Conservation (phyloP, 1,140 invertebrate genomes). For the Lucilia cuprina region DNA sequence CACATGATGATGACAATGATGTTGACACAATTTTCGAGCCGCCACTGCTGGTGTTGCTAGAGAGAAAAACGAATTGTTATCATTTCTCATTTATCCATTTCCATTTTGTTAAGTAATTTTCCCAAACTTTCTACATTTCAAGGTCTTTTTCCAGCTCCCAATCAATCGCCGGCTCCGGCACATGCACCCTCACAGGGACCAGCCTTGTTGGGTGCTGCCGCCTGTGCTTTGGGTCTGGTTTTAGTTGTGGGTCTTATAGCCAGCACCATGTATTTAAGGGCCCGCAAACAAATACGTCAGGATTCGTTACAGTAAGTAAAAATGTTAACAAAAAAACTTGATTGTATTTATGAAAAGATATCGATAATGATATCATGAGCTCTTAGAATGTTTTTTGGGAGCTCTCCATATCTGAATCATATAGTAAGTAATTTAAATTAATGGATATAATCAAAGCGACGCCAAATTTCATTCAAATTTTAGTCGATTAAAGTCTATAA, state of each 20-base stretch:
- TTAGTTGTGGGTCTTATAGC: constrained; percentile 76
- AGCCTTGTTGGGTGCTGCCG: constrained; percentile 68
- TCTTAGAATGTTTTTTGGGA: no score
- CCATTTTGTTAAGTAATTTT: constrained; percentile 14
- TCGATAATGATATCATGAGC: no score
- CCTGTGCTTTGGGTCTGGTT: constrained; percentile 78
- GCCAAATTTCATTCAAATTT: no score
- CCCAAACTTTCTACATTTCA: neutral
- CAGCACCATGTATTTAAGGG: constrained; percentile 77
- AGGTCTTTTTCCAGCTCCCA: constrained; percentile 59
- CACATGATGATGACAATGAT: neutral
- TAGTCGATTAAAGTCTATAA: no score
- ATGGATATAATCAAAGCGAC: no score
- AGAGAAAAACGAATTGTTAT: neutral
- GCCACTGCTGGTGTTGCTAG: constrained; percentile 13
- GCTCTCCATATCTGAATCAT: no score
- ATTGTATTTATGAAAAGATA: no score
- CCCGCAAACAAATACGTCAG: constrained; percentile 77
- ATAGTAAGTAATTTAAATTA: no score
- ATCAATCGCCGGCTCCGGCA: constrained; percentile 59
- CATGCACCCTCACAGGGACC: constrained; percentile 60
- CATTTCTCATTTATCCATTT: constrained; percentile 24
- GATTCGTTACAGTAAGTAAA: constrained; percentile 76
- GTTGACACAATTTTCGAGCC: neutral
- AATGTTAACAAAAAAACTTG: neutral